Percentiles rank a stretch among this genome's conserved stretches.
Evolutionary conservation across 2,797 vertebrate species (phyloP).

Genomic region (Thripadectes ignobilis): DNA sequence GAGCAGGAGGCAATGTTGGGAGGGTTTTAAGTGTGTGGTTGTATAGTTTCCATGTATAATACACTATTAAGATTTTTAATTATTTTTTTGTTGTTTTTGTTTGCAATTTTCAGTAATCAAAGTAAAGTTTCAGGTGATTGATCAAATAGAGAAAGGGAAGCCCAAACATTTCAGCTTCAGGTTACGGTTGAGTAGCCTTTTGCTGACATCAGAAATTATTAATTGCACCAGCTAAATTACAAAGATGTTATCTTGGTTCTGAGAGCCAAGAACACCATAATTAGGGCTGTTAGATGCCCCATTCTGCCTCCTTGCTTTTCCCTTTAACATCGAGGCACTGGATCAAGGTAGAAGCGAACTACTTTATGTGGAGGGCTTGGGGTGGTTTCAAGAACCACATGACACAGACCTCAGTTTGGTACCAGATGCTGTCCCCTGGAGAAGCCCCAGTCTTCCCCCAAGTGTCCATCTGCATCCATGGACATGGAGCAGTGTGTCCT

Average conservation of each 20-base stretch:
- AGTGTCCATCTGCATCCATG: not conserved
- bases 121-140: conserved; percentile 42
- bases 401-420: not conserved
- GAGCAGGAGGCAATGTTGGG: not conserved
- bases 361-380: not conserved
- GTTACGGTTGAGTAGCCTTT: conserved; percentile 34
- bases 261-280: conserved; percentile 22
- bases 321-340: conserved; percentile 26
- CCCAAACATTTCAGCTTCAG: not conserved
- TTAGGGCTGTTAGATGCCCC: conserved; percentile 27
- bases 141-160: conserved; percentile 42
- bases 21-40: not conserved
- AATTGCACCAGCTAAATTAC: conserved; percentile 57
- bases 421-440: not conserved
- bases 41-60: not conserved
- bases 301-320: not conserved
- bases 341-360: not conserved
- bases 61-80: not conserved
- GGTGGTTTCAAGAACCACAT: not conserved
- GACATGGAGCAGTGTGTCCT: rapidly evolving
- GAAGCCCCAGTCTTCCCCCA: not conserved
- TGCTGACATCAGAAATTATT: conserved; percentile 65
- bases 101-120: not conserved
- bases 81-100: not conserved
- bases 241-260: conserved; percentile 52